These are phyloP conservation scores for Pseudochirops cupreus DNA, from an alignment of 2,797 vertebrate species.

Conservation along the genomic window DNA sequence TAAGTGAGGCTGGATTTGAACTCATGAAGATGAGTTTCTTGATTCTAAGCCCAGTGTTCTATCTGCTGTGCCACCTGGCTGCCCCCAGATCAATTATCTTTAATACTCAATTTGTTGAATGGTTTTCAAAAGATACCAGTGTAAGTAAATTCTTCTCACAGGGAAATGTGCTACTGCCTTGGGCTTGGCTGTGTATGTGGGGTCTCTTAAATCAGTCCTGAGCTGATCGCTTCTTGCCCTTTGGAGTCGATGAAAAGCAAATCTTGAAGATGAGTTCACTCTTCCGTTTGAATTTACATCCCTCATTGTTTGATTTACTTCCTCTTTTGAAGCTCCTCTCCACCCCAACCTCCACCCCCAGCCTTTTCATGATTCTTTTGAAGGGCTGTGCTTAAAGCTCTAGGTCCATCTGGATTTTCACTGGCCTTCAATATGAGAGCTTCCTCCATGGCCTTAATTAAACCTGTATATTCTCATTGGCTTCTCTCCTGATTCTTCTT, in stretches of 20 bases:
- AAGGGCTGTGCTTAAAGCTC: neutral
- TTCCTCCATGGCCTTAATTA: constrained; percentile 3
- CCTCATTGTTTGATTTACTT: neutral
- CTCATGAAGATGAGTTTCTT: neutral
- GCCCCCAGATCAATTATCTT: neutral
- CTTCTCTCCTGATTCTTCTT: neutral
- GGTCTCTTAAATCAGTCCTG: neutral
- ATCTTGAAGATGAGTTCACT: neutral
- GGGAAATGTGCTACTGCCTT: neutral
- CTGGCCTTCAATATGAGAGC: neutral
- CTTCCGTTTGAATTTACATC: neutral
- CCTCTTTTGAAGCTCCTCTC: neutral
- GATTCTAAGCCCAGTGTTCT: neutral
- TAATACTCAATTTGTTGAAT: neutral
- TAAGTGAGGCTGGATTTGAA: neutral
- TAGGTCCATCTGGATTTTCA: neutral
- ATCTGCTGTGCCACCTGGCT: neutral
- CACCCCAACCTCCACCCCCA: neutral
- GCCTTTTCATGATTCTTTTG: neutral
- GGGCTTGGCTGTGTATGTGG: neutral
- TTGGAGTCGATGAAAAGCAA: neutral
- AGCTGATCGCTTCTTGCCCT: neutral
- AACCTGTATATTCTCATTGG: neutral
- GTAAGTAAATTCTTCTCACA: neutral
- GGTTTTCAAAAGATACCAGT: neutral